Conservation (phyloP, 2,113 vertebrate species). For the Gracilinanus agilis region DNA sequence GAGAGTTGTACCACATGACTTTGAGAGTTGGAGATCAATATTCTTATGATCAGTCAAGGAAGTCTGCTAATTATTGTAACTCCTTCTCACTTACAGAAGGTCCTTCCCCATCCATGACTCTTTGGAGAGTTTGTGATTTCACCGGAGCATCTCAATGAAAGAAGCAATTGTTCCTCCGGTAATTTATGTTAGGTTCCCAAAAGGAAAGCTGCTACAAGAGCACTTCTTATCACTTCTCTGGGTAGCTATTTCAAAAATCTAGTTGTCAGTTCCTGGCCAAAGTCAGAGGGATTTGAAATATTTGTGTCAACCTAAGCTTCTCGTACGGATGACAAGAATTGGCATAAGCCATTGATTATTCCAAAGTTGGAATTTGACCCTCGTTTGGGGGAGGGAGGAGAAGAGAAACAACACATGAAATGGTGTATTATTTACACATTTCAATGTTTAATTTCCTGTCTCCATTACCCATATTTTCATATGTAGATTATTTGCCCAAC, state of each 20-base stretch:
- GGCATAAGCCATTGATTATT: constrained; percentile 6
- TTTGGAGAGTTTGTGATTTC: background rate
- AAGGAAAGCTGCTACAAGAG: background rate
- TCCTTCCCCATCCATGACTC: background rate
- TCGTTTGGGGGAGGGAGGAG: background rate
- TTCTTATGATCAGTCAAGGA: background rate
- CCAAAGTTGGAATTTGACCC: constrained; percentile 57
- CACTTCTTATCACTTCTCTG: constrained; percentile 16
- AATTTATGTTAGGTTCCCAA: background rate
- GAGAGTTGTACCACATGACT: background rate
- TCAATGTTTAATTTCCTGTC: constrained; percentile 78
- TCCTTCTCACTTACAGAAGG: background rate
- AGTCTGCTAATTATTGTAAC: background rate
- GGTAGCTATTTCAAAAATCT: constrained; percentile 22
- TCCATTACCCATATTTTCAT: constrained; percentile 70
- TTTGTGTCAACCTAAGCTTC: background rate
- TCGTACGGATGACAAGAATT: constrained; percentile 14
- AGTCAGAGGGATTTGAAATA: constrained; percentile 36
- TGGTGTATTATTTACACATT: constrained; percentile 75
- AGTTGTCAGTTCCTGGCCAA: background rate
- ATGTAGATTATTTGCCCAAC: constrained; percentile 79
- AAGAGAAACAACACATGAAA: constrained; percentile 49
- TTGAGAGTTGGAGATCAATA: background rate
- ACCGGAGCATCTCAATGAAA: background rate
- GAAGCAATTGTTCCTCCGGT: background rate